A percentile compares a stretch with the other conserved stretches of the same genome.
These are phyloP conservation scores for Caenorhabditis sp. DNA, from an alignment of 2,888 invertebrate genomes.

Conservation along the genomic window DNA sequence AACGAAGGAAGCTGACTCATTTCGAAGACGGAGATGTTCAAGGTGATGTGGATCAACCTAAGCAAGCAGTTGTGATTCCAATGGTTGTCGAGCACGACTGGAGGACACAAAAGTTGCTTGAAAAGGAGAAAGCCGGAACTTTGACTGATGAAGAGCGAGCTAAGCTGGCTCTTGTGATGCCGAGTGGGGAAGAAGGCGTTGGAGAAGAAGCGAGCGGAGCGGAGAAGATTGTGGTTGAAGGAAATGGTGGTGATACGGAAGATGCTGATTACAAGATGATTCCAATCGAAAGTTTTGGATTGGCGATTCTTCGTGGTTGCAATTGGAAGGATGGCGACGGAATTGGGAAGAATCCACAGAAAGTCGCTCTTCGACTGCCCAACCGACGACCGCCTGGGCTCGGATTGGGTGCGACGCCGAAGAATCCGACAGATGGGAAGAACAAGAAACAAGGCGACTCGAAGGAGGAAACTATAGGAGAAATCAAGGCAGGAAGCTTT, in stretches of 20 bases:
- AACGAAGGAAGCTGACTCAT: constrained; percentile 69
- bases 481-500: constrained; percentile 58
- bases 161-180: constrained; percentile 66
- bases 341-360: constrained; percentile 76
- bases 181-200: constrained; percentile 29
- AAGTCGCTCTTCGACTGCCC: constrained; percentile 86
- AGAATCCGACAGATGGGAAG: constrained; percentile 82
- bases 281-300: constrained; percentile 90
- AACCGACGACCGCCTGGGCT: constrained; percentile 93
- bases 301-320: constrained; percentile 96
- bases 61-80: constrained; percentile 69
- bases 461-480: constrained; percentile 51
- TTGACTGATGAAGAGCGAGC: constrained; percentile 72
- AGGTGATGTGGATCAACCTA: constrained; percentile 65
- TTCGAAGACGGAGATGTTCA: constrained; percentile 70
- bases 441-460: constrained; percentile 34
- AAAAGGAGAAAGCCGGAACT: constrained; percentile 73
- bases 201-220: background rate
- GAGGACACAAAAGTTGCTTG: constrained; percentile 70
- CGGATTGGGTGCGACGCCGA: constrained; percentile 91
- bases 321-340: constrained; percentile 86
- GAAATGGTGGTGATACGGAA: constrained; percentile 41
- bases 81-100: constrained; percentile 74
- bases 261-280: constrained; percentile 83
- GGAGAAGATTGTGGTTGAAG: constrained; percentile 51